These are phyloP conservation scores for Rhyacichthys aspro DNA, from an alignment of 2,797 vertebrate species.

Conservation along the genomic window DNA sequence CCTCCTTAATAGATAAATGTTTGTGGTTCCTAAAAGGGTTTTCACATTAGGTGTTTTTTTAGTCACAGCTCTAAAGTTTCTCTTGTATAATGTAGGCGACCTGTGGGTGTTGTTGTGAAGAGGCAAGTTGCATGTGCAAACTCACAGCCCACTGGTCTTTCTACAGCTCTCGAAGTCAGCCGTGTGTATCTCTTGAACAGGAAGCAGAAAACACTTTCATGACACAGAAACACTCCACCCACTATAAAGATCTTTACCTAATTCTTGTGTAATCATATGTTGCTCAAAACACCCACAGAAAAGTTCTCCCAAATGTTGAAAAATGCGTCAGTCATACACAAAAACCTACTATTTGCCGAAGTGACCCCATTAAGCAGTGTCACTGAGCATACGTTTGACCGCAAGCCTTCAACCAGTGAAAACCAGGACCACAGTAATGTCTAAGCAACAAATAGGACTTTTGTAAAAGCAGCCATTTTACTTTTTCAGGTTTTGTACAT, in stretches of 20 bases:
- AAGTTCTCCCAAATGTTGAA: neutral
- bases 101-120: neutral
- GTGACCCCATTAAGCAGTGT: neutral
- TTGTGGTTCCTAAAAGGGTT: too few relatives aligned
- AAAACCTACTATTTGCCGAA: too few relatives aligned
- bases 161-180: slow-evolving; percentile 4
- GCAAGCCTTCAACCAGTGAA: neutral
- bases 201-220: slow-evolving; percentile 44
- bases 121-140: neutral
- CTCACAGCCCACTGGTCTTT: slow-evolving; percentile 3
- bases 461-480: neutral
- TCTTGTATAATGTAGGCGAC: too few relatives aligned
- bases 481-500: neutral
- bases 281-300: slow-evolving; percentile 7
- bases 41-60: too few relatives aligned
- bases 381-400: slow-evolving; percentile 12
- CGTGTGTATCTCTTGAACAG: slow-evolving; percentile 51
- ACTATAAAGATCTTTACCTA: neutral
- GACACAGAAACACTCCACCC: neutral
- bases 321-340: neutral
- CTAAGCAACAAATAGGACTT: too few relatives aligned
- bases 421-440: slow-evolving; percentile 6
- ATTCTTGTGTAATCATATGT: slow-evolving; percentile 7
- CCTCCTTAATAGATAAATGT: too few relatives aligned
- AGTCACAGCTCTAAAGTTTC: too few relatives aligned